A percentile compares a stretch with the other conserved stretches of the same genome.
These are phyloP conservation scores for Aurelia aurita DNA, from an alignment of 30 jellyfish, hydroid and myxozoan species.

Conservation along the genomic window DNA sequence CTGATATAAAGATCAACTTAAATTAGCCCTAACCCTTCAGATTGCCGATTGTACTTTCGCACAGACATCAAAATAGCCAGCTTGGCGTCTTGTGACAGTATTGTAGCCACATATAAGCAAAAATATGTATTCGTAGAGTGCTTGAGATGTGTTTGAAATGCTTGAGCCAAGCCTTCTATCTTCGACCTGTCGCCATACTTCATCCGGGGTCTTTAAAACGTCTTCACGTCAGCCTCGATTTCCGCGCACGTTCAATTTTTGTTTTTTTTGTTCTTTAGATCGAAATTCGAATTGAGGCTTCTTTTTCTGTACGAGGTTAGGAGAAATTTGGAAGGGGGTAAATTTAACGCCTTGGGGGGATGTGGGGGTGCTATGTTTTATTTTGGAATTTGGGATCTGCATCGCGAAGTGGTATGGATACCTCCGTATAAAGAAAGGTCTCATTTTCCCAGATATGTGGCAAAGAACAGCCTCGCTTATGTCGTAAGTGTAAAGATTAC, in stretches of 20 bases:
- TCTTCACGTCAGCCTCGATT: constrained; percentile 57
- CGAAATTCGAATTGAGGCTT: neutral
- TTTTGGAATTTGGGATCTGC: too few relatives aligned
- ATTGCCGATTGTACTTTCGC: constrained; percentile 81
- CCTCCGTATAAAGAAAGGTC: too few relatives aligned
- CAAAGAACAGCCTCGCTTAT: too few relatives aligned
- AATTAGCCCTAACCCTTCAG: constrained; percentile 88
- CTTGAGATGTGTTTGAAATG: constrained; percentile 13
- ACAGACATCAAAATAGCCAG: constrained; percentile 92
- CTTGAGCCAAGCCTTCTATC: constrained; percentile 45
- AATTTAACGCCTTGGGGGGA: too few relatives aligned
- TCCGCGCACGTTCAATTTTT: neutral
- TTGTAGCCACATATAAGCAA: constrained; percentile 59
- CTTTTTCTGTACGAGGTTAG: too few relatives aligned
- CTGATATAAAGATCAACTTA: neutral
- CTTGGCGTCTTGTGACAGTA: constrained; percentile 76
- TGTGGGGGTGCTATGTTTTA: too few relatives aligned
- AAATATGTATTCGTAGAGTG: neutral
- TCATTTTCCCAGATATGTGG: too few relatives aligned
- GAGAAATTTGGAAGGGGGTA: too few relatives aligned
- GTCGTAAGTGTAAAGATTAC: too few relatives aligned
- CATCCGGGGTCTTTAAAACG: constrained; percentile 79
- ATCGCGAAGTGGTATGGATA: too few relatives aligned
- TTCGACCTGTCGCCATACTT: constrained; percentile 89
- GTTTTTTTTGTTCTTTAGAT: neutral